Percentiles rank a stretch among this genome's conserved stretches.
phyloP scores from a whole-genome alignment of 2,888 invertebrate genomes.

The Helleia helle region DNA sequence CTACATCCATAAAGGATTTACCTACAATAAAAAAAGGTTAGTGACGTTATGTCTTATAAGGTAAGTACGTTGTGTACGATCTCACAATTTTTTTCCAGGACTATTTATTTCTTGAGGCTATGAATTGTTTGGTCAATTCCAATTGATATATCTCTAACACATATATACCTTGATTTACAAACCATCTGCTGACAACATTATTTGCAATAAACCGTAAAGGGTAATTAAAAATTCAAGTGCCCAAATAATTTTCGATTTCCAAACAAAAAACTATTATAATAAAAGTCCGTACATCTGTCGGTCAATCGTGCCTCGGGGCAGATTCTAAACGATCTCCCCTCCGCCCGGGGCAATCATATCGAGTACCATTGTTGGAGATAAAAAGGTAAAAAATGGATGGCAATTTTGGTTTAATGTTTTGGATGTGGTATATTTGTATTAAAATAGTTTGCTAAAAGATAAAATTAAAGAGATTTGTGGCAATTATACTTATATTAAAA shows the following conservation, averaged over 20 bases:
- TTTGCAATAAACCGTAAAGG: constrained; percentile 1
- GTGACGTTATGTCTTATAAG: too few species aligned
- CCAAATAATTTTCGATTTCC: constrained; percentile 28
- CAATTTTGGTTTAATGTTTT: constrained; percentile 1
- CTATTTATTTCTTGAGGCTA: neutral
- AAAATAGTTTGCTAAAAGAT: too few species aligned
- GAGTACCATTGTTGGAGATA: constrained; percentile 56
- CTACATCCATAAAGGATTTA: too few species aligned
- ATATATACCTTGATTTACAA: too few species aligned
- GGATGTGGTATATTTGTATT: too few species aligned
- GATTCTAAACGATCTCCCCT: constrained; percentile 24
- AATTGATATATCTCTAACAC: too few species aligned
- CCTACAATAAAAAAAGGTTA: too few species aligned
- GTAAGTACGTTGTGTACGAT: too few species aligned
- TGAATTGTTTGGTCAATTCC: neutral
- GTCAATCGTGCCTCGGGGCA: constrained; percentile 23
- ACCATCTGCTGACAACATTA: constrained; percentile 1
- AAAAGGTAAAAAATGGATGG: constrained; percentile 44
- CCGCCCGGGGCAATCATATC: constrained; percentile 49
- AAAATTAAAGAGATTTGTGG: too few species aligned
- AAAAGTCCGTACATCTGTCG: constrained; percentile 29
- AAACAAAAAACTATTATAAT: constrained; percentile 29
- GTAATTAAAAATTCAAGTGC: constrained; percentile 23
- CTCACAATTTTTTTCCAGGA: too few species aligned
- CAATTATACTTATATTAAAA: too few species aligned